Evolutionary conservation across 1,140 invertebrate genomes (phyloP).

Genomic region (Mesaphorura yosii): DNA sequence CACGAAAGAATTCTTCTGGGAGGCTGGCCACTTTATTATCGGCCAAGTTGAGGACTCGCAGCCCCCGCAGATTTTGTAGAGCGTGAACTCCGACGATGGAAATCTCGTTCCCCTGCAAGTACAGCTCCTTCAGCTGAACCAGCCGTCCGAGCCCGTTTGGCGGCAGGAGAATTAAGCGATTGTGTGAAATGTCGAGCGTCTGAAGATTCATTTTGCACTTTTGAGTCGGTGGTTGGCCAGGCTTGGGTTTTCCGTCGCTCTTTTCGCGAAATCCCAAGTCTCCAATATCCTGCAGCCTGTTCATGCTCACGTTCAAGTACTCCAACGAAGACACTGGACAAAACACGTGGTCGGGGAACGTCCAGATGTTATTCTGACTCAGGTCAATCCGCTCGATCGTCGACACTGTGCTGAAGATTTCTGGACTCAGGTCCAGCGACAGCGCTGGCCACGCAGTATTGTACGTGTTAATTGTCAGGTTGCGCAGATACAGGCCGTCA

Average conservation of each 20-base stretch:
- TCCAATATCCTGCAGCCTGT: conserved; percentile 67
- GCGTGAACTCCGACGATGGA: conserved; percentile 70
- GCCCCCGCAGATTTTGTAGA: conserved; percentile 57
- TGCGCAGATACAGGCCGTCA: conserved; percentile 61
- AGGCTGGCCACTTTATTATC: conserved; percentile 75
- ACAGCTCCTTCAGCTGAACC: conserved; percentile 57
- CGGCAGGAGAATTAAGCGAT: conserved; percentile 68
- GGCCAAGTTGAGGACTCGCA: conserved; percentile 69
- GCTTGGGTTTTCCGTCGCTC: conserved; percentile 30
- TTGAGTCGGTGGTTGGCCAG: conserved; percentile 31
- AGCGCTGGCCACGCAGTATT: conserved; percentile 65
- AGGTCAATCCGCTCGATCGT: conserved; percentile 71
- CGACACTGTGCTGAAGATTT: conserved; percentile 55
- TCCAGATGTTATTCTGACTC: conserved; percentile 77
- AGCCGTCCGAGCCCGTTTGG: conserved; percentile 64
- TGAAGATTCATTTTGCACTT: conserved; percentile 70
- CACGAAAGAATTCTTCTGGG: conserved; percentile 66
- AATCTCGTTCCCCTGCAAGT: conserved; percentile 71
- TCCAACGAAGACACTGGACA: conserved; percentile 66
- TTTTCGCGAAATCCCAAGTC: conserved; percentile 60
- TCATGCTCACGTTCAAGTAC: conserved; percentile 65
- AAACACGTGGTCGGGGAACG: conserved; percentile 69
- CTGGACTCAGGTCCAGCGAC: conserved; percentile 61
- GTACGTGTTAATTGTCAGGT: conserved; percentile 65
- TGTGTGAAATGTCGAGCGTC: conserved; percentile 67